phyloP scores from a whole-genome alignment of 2,113 vertebrate species.

The Rhinopomastus cyanomelas region DNA sequence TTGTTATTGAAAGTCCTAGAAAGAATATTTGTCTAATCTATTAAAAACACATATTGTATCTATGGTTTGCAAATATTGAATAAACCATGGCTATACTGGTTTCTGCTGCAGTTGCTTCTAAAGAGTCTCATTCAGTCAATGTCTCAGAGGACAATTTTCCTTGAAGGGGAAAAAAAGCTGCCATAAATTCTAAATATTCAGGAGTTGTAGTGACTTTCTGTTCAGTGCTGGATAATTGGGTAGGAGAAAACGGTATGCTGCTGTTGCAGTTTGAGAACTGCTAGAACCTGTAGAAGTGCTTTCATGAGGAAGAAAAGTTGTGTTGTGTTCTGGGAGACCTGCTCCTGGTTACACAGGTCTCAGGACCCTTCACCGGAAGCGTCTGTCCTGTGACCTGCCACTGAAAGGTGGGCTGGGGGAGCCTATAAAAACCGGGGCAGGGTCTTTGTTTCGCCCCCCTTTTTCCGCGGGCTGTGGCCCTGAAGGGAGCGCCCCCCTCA shows the following conservation, averaged over 20 bases:
- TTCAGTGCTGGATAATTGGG: slow-evolving; percentile 30
- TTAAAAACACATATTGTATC: background rate
- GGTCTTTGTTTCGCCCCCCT: no score
- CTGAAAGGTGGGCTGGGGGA: no score
- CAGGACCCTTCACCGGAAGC: no score
- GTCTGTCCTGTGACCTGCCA: no score
- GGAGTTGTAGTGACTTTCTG: background rate
- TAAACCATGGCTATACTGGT: background rate
- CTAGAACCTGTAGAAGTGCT: no score
- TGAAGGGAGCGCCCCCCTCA: no score
- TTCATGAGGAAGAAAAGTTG: no score
- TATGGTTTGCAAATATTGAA: background rate
- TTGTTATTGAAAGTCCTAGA: background rate
- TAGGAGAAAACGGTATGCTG: slow-evolving; percentile 26
- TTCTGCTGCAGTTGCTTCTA: background rate
- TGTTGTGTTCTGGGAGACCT: no score
- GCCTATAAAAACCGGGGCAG: no score
- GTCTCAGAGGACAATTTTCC: background rate
- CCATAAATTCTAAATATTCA: slow-evolving; percentile 45
- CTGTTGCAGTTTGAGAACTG: no score
- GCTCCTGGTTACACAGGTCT: no score
- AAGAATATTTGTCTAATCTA: background rate
- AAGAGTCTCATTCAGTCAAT: background rate
- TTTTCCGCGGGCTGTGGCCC: no score
- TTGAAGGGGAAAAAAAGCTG: background rate